Evolutionary conservation across 2,888 invertebrate species (phyloP).

Genomic region (Venusia cambrica): DNA sequence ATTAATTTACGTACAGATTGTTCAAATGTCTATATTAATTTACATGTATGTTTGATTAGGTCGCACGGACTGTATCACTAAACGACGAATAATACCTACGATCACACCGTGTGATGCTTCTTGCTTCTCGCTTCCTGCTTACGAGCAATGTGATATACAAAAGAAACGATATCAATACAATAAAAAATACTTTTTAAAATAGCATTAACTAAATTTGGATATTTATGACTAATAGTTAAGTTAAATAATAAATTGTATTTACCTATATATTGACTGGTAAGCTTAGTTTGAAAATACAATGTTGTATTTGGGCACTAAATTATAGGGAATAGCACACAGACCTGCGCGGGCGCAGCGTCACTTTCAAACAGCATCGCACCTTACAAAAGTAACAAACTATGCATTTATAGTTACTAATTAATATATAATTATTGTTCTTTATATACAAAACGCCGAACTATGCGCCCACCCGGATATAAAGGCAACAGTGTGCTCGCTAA

Average conservation of each 20-base stretch:
- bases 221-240: constrained; percentile 79
- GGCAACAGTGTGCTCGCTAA: constrained; percentile 65
- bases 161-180: constrained; percentile 56
- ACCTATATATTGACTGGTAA: constrained; percentile 77
- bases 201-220: constrained; percentile 80
- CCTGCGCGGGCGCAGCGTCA: constrained; percentile 41
- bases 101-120: constrained; percentile 72
- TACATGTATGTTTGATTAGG: constrained; percentile 48
- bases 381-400: constrained; percentile 75
- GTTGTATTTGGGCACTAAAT: constrained; percentile 69
- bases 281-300: constrained; percentile 75
- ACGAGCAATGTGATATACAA: constrained; percentile 61
- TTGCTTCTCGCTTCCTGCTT: too few species aligned
- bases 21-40: constrained; percentile 46
- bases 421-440: constrained; percentile 69
- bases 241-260: constrained; percentile 76
- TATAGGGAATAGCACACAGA: constrained; percentile 72
- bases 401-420: constrained; percentile 54
- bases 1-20: constrained; percentile 39
- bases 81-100: constrained; percentile 52
- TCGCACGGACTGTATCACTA: constrained; percentile 45
- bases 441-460: constrained; percentile 68
- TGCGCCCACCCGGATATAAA: constrained; percentile 57
- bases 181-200: constrained; percentile 61
- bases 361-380: constrained; percentile 56